Base-by-base conservation (phyloP, 2,888 invertebrate species). In the Eueremaeus valkanovi region DNA sequence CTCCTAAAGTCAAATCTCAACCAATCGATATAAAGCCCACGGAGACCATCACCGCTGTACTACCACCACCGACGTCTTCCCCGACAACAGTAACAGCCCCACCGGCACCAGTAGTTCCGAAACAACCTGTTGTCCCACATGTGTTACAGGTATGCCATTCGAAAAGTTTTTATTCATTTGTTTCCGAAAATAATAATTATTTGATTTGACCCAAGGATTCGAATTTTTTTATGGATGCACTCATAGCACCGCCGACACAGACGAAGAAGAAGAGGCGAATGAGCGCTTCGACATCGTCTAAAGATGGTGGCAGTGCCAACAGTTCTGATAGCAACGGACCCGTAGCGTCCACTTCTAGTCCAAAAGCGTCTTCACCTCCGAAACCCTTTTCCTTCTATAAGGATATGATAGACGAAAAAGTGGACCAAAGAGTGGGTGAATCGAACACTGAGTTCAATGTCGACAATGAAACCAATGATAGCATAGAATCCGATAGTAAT, bases 361-460 rank as follows among this genome's bases (percentile, higher is more conserved):
- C 66, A 29, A 36, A 36, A 3, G 18, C n/a, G n/a, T n/a, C 33
- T 24, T 72, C 49, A 21, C 75, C 21, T n/a, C 75, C 42, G 40
- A 70, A 66, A 36, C 1, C 21, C 16, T 75, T 77, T 36, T 75
- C 75, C 8, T 77, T 77, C 49, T 77, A 77, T 51, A 77, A 76
- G 58, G 77, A 77, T 24, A 77, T 66, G 3, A 58, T 77, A 18
- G 76, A 76, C 36, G 76, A 79, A 66, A 77, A 77, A 74, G 75
- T 78, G 21, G 75, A 77, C 9, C 31, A 29, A 51, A 51, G 24
- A n/a, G n/a, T n/a, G 21, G 21, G n/a, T n/a, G 21, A 51, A 29
- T 70, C 75, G 13, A 11, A 73, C n/a, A 70, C 55, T 36, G 36
- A 75, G 8, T 61, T 75, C 11, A 75, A 61, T 49, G 73, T 33